phyloP scores from a whole-genome alignment of 2,888 invertebrate genomes.

The Dynastes maya region DNA sequence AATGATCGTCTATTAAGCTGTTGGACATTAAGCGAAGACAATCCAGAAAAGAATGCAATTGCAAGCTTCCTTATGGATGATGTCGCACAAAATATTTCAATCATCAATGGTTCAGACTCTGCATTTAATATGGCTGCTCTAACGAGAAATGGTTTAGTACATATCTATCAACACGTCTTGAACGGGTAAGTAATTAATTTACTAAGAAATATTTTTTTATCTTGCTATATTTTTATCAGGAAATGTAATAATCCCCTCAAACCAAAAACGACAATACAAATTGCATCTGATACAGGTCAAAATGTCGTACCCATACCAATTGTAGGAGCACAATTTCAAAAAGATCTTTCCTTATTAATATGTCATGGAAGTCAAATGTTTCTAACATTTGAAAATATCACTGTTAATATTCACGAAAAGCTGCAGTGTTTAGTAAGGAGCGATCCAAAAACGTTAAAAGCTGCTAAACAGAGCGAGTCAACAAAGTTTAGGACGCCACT shows the following conservation, averaged over 20 bases:
- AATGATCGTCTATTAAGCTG: slow-evolving; percentile 71
- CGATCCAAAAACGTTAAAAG: slow-evolving; percentile 61
- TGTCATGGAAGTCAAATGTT: slow-evolving; percentile 75
- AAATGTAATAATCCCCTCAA: slow-evolving; percentile 76
- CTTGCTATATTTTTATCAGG: slow-evolving; percentile 59
- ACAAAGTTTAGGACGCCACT: slow-evolving; percentile 69
- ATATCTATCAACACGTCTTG: slow-evolving; percentile 83
- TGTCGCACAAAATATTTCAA: slow-evolving; percentile 74
- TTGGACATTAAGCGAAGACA: slow-evolving; percentile 71
- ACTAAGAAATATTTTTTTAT: background rate
- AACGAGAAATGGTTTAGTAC: slow-evolving; percentile 85
- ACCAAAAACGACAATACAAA: slow-evolving; percentile 76
- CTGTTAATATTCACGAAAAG: slow-evolving; percentile 68
- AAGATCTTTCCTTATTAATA: slow-evolving; percentile 71
- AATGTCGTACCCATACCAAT: slow-evolving; percentile 74
- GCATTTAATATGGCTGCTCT: slow-evolving; percentile 72
- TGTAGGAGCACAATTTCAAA: slow-evolving; percentile 69
- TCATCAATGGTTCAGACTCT: slow-evolving; percentile 71
- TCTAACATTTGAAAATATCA: slow-evolving; percentile 76
- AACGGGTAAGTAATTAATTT: slow-evolving; percentile 76
- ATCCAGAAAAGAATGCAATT: slow-evolving; percentile 71
- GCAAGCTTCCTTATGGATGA: slow-evolving; percentile 82
- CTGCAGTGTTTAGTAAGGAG: slow-evolving; percentile 71
- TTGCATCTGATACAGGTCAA: slow-evolving; percentile 73
- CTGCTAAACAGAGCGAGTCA: slow-evolving; percentile 61